These are phyloP conservation scores for Andricus quercusramuli DNA, from an alignment of 2,888 invertebrate genomes.

Conservation along the genomic window DNA sequence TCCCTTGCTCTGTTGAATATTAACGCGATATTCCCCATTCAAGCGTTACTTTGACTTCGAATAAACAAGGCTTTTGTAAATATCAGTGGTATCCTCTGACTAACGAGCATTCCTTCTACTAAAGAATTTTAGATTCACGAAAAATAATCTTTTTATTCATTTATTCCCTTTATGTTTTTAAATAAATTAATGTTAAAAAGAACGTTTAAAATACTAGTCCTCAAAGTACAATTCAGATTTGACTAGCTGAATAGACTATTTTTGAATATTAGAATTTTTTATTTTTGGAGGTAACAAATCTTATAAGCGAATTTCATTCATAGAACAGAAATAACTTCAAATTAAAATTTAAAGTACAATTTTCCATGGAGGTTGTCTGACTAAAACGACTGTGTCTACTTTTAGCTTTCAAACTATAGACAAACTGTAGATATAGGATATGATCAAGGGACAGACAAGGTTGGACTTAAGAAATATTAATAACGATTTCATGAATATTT, in stretches of 20 bases:
- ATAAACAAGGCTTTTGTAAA: slow-evolving; percentile 27
- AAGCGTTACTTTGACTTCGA: slow-evolving; percentile 25
- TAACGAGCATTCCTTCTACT: slow-evolving; percentile 7
- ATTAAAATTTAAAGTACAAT: not conserved
- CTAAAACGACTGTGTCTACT: slow-evolving; percentile 2
- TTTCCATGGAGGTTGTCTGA: slow-evolving; percentile 5
- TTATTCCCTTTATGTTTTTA: no score
- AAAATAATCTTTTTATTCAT: no score
- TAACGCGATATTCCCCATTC: slow-evolving; percentile 30
- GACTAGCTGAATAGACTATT: not conserved
- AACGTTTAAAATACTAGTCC: no score
- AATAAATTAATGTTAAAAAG: no score
- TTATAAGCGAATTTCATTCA: not conserved
- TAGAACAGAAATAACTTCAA: not conserved
- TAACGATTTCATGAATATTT: not conserved
- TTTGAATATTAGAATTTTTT: not conserved
- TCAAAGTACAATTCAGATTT: no score
- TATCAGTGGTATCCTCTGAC: not conserved
- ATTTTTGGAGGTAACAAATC: not conserved
- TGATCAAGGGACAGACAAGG: not conserved
- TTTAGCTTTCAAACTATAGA: slow-evolving; percentile 3
- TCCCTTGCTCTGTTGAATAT: slow-evolving; percentile 32
- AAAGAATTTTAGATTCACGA: not conserved
- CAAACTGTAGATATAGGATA: not conserved
- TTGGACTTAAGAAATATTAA: not conserved